Percentiles rank a stretch among this genome's conserved stretches.
Evolutionary conservation across 2,888 invertebrate genomes (phyloP).

Genomic region (Gari tellinella): DNA sequence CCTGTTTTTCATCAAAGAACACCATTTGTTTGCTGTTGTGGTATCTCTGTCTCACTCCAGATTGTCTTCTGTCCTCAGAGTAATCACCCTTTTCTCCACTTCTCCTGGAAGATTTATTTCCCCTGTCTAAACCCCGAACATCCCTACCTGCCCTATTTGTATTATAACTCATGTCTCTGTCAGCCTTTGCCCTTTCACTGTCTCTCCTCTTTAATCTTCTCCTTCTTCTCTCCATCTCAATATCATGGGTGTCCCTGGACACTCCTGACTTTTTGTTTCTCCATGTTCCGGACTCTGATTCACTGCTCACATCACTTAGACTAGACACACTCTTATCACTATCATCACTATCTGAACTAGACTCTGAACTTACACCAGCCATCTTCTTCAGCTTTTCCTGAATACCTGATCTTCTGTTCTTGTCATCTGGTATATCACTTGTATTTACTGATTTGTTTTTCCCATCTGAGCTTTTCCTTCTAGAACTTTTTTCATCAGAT

Average conservation of each 20-base stretch:
- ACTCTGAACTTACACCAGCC: constrained; percentile 9
- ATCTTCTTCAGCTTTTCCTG: constrained; percentile 40
- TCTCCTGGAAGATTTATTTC: too few relatives aligned
- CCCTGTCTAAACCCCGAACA: constrained; percentile 4
- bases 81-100: not conserved
- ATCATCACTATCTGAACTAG: constrained; percentile 33
- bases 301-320: constrained; percentile 71
- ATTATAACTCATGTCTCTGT: constrained; percentile 9
- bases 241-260: constrained; percentile 61
- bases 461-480: constrained; percentile 7
- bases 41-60: constrained; percentile 14
- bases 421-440: not conserved
- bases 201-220: constrained; percentile 39
- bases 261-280: constrained; percentile 59
- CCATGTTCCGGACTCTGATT: constrained; percentile 64
- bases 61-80: not conserved
- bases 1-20: constrained; percentile 33
- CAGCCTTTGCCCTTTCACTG: constrained; percentile 18
- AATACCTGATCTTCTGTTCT: constrained; percentile 32
- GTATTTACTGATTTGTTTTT: too few relatives aligned
- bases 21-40: constrained; percentile 31
- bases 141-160: constrained; percentile 16
- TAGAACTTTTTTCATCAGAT: not conserved
- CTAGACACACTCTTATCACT: constrained; percentile 55
- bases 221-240: constrained; percentile 63